A percentile compares a stretch with the other conserved stretches of the same genome.
Conservation (phyloP, 1,140 invertebrate genomes). For the Drusus annulatus region DNA sequence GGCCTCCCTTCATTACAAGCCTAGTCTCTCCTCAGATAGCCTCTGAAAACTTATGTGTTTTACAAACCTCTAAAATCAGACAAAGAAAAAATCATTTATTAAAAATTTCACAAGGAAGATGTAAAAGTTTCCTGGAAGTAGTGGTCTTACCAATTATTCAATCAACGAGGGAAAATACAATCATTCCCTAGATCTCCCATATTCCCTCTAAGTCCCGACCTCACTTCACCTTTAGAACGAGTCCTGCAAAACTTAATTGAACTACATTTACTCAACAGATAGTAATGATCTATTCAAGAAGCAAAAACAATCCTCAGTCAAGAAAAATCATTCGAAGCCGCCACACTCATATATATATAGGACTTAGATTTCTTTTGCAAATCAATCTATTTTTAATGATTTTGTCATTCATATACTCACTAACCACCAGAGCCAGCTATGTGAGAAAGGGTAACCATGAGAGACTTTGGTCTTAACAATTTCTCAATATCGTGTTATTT, state of each 20-base stretch:
- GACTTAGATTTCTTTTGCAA: too few relatives aligned
- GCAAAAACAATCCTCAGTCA: neutral
- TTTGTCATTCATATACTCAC: too few relatives aligned
- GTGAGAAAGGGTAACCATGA: too few relatives aligned
- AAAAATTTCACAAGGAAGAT: neutral
- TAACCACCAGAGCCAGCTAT: too few relatives aligned
- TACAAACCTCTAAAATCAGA: conserved; percentile 18
- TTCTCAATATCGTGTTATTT: too few relatives aligned
- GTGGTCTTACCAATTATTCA: neutral
- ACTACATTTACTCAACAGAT: neutral
- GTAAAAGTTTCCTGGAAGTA: conserved; percentile 1
- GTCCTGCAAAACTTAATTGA: conserved; percentile 39
- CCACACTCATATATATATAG: too few relatives aligned
- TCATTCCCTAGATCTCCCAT: neutral
- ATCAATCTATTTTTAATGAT: too few relatives aligned
- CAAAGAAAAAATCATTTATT: conserved; percentile 31
- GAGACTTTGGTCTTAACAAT: too few relatives aligned
- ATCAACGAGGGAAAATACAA: neutral
- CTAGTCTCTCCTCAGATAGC: too few relatives aligned
- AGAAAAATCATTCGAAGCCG: conserved; percentile 26
- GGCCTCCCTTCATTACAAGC: neutral
- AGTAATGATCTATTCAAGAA: conserved; percentile 20
- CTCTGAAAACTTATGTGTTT: neutral
- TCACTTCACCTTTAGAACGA: conserved; percentile 13
- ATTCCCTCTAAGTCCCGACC: conserved; percentile 28